Percentiles rank a stretch among this genome's conserved stretches.
These are phyloP conservation scores for Sialis fuliginosa DNA, from an alignment of 2,888 invertebrate species.

Conservation along the genomic window DNA sequence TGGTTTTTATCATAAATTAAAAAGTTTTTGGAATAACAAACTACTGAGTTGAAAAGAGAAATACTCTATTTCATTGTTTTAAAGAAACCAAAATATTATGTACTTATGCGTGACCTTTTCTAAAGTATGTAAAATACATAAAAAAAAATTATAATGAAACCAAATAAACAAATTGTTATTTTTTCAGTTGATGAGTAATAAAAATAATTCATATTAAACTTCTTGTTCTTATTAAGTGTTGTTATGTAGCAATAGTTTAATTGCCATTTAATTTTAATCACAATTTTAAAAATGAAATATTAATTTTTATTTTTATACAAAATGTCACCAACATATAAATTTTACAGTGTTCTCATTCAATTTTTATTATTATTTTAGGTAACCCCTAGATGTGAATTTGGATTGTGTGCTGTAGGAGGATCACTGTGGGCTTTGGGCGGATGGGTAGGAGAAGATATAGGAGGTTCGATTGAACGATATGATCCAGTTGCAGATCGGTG, in stretches of 20 bases:
- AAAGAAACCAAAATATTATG: too few species aligned
- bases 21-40: slow-evolving; percentile 12
- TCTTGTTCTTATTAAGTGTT: too few species aligned
- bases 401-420: slow-evolving; percentile 67
- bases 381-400: slow-evolving; percentile 78
- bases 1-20: slow-evolving; percentile 5
- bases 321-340: too few species aligned
- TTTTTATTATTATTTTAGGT: too few species aligned
- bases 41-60: background rate
- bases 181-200: too few species aligned
- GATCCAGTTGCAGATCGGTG: slow-evolving; percentile 64
- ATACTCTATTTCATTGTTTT: background rate
- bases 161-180: too few species aligned
- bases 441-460: slow-evolving; percentile 85
- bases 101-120: too few species aligned
- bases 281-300: slow-evolving; percentile 2
- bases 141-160: too few species aligned
- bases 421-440: slow-evolving; percentile 79
- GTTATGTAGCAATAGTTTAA: too few species aligned
- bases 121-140: too few species aligned
- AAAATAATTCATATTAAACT: too few species aligned
- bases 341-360: slow-evolving; percentile 49
- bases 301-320: background rate
- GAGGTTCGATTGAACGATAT: slow-evolving; percentile 73
- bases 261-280: too few species aligned